Conservation (phyloP, 2,797 vertebrate species). For the Tangara arthus region DNA sequence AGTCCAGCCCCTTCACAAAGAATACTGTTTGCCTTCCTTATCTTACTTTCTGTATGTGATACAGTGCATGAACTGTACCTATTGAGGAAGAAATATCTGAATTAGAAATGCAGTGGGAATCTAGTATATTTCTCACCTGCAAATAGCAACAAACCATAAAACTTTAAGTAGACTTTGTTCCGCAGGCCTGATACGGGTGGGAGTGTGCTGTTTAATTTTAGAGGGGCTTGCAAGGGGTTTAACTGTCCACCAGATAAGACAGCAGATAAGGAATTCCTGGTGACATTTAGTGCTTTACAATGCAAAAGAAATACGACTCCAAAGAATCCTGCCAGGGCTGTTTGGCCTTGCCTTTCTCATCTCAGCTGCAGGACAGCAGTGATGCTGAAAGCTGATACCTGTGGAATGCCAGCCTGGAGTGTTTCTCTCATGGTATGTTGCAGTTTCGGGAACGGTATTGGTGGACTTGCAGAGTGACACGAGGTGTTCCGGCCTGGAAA, state of each 20-base stretch:
- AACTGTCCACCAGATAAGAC: neutral
- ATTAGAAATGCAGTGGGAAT: neutral
- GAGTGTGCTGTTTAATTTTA: neutral
- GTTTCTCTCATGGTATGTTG: neutral
- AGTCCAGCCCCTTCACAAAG: neutral
- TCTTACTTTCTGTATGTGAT: neutral
- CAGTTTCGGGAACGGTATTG: fast-evolving
- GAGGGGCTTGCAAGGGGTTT: neutral
- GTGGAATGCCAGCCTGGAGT: neutral
- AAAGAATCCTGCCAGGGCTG: neutral
- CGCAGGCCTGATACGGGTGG: fast-evolving
- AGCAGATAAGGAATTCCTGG: neutral
- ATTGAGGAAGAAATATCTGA: neutral
- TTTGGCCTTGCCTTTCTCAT: neutral
- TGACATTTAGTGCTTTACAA: neutral
- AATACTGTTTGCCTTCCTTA: neutral
- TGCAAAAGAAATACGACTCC: neutral
- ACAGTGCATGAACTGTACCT: neutral
- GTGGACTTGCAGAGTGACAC: neutral
- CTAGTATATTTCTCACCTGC: neutral
- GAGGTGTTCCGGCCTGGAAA: neutral
- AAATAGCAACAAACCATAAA: neutral
- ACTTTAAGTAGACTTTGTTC: neutral
- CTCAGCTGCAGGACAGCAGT: neutral
- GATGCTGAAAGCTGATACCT: neutral